These are phyloP conservation scores for Drosophila ochracea DNA, from an alignment of 2,888 invertebrate genomes.

Conservation along the genomic window DNA sequence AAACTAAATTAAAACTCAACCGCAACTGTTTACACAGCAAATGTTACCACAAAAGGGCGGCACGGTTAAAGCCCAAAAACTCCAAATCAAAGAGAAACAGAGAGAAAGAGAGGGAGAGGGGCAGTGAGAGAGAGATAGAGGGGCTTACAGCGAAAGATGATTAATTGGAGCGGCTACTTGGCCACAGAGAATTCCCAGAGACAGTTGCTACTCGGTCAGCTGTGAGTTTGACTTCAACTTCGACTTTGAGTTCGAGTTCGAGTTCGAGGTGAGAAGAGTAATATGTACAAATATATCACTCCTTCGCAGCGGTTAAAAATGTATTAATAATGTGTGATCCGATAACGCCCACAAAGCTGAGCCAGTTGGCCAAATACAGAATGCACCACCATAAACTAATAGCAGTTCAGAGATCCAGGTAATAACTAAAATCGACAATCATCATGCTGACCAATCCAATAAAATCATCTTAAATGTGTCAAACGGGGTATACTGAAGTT, in stretches of 20 bases:
- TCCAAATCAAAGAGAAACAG: slow-evolving; percentile 27
- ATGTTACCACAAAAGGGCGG: slow-evolving; percentile 76
- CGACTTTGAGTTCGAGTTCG: neutral
- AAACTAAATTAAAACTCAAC: slow-evolving; percentile 78
- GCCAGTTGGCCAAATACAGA: slow-evolving; percentile 10
- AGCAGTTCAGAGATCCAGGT: slow-evolving; percentile 11
- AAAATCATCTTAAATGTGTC: neutral
- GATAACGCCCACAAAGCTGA: slow-evolving; percentile 57
- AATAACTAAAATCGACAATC: neutral
- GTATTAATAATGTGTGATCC: slow-evolving; percentile 75
- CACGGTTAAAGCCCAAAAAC: slow-evolving; percentile 37
- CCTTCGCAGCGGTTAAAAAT: slow-evolving; percentile 73
- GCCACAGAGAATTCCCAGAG: slow-evolving; percentile 28
- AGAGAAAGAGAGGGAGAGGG: slow-evolving; percentile 19
- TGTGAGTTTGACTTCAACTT: slow-evolving; percentile 9
- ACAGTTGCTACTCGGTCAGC: slow-evolving; percentile 39
- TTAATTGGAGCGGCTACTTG: slow-evolving; percentile 72
- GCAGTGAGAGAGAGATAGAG: slow-evolving; percentile 9
- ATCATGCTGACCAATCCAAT: slow-evolving; percentile 53
- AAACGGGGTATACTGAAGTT: neutral
- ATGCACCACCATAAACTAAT: slow-evolving; percentile 31
- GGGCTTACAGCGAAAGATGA: slow-evolving; percentile 53
- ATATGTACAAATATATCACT: slow-evolving; percentile 82
- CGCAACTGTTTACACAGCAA: slow-evolving; percentile 81
- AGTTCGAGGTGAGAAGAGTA: slow-evolving; percentile 74